Evolutionary conservation across 2,113 vertebrate genomes (phyloP), one percentile per base, ranked within the genome.

Genomic region (Prinia subflava): DNA sequence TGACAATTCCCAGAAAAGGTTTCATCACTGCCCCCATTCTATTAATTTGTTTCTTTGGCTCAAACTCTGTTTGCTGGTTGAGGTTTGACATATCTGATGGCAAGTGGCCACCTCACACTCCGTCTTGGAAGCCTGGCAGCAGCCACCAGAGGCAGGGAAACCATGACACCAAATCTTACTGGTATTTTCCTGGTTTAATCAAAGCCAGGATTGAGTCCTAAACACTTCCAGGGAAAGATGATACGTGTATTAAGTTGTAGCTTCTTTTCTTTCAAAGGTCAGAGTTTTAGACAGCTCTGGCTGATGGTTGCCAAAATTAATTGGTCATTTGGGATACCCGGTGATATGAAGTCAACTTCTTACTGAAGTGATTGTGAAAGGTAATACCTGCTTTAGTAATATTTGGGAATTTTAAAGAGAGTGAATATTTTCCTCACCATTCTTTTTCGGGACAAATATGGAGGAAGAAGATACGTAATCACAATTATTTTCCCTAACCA

Each of bases 211-310:
- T 4, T 52, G 53, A 89, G 49, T 63, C 44, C 69, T 59, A 55
- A 76, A 56, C n/a, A 18, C 28, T 79, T 62, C 14, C 6, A 76
- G 57, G 50, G 31, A 76, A 64, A 60, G 65, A 44, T 35, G 57
- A 76, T 64, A 4, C 4, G 3, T 0, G 2, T 27, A 89, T 82
- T 64, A 52, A 89, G 31, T 37, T 76, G 39, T 50, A 62, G 42
- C 35, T 76, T 73, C 35, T 82, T 82, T 60, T 71, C 84, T 83
- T 86, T 80, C 55, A 80, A 74, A 86, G 86, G 42, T 79, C 37
- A 60, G 81, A 47, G n/a, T 50, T 93, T 88, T 70, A 87, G 83
- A 59, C 42, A 16, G 68, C 33, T 86, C 35, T 64, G 73, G 86
- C 68, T 90, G 83, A 83, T 46, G 10, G 63, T 22, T 74, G 56